These are phyloP conservation scores for Lissocephala sabroskyi DNA, from an alignment of 2,888 invertebrate genomes.

Conservation along the genomic window DNA sequence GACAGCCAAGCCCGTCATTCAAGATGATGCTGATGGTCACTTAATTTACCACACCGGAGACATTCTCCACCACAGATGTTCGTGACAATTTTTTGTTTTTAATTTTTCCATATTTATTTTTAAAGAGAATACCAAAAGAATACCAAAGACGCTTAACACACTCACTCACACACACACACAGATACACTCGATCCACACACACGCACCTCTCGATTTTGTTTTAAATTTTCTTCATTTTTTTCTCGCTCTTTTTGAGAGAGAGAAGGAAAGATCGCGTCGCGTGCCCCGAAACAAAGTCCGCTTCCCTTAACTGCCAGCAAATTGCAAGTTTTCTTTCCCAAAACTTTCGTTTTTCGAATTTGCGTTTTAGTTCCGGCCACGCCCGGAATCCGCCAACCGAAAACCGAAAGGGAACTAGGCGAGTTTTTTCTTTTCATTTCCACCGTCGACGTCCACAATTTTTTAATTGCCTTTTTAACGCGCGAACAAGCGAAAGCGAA, in stretches of 20 bases:
- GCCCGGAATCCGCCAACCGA: no score
- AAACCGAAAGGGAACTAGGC: no score
- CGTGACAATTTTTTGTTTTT: slow-evolving; percentile 82
- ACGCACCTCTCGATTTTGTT: slow-evolving; percentile 36
- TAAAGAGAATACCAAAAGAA: slow-evolving; percentile 24
- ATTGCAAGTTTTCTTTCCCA: slow-evolving; percentile 26
- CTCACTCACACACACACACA: slow-evolving; percentile 23
- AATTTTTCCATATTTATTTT: slow-evolving; percentile 59
- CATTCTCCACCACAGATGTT: slow-evolving; percentile 99
- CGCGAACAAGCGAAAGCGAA: no score
- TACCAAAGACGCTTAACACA: slow-evolving; percentile 14
- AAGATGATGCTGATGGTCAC: slow-evolving; percentile 99
- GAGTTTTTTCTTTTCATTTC: no score
- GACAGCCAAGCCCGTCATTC: slow-evolving; percentile 84
- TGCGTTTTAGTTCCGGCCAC: no score
- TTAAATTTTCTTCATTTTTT: slow-evolving; percentile 44
- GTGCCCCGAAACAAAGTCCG: no score
- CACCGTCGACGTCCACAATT: no score
- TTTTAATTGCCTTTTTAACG: no score
- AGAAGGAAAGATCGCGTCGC: neutral
- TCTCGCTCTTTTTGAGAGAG: slow-evolving; percentile 40
- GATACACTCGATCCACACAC: slow-evolving; percentile 14
- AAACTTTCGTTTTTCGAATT: no score
- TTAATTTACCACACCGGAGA: slow-evolving; percentile 99
- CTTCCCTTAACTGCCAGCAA: no score